Base-by-base conservation (phyloP, 2,113 vertebrate genomes). In the Burhinus bistriatus region DNA sequence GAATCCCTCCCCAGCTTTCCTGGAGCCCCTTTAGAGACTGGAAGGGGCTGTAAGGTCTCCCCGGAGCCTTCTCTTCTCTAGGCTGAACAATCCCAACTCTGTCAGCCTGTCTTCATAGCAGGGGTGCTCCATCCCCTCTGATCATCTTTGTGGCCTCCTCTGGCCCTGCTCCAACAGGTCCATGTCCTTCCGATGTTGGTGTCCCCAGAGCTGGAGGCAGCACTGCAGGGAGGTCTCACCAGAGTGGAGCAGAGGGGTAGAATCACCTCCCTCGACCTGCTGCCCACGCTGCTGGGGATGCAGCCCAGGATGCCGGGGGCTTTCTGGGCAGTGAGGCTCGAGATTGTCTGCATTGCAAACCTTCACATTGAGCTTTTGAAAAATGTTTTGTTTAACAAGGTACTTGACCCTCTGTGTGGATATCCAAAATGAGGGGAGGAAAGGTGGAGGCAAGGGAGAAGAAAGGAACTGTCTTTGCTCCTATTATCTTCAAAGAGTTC, bases 351-450 rank as follows among this genome's bases (percentile, higher is more conserved):
- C 79, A n/a, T 87, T 86, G 82, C 57, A 89, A 77, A 87, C 65
- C 14, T 81, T 68, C 90, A 64, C 57, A 47, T 7, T 26, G 95
- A 83, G 59, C 87, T 91, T 93, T 66, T 87, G 87, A 92, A 82
- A 93, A 95, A 61, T 44, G 75, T 90, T 97, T 92, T 62, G 57
- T 94, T 96, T 95, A 89, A 61, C 54, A 47, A 71, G 57, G 36
- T 87, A 69, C 90, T 93, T 90, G 93, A 93, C 95, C 90, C 77
- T 95, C 59, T 42, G 57, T 55, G 52, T 70, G 62, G 55, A 82
- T 95, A 88, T 91, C 75, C 84, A 86, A 87, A 96, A 91, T 15
- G 52, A 90, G 71, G 75, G 61, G 82, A 93, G 71, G 64, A 82
- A 91, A 93, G 89, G 83, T 95, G 59, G 76, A 95, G 77, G 68